Base-by-base conservation (phyloP, 2,113 vertebrate genomes). In the Ploceus nigricollis region DNA sequence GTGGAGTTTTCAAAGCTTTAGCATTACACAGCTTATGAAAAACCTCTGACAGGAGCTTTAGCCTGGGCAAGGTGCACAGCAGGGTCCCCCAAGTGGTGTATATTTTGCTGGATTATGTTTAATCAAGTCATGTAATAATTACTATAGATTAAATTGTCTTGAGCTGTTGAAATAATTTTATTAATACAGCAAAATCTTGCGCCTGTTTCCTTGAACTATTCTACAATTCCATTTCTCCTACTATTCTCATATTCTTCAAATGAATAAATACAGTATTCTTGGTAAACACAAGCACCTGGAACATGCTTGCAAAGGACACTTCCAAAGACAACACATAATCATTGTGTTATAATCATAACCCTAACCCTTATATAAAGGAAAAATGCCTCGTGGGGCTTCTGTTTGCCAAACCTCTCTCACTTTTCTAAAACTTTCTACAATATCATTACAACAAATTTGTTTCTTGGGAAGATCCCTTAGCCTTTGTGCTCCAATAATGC, bases 71-170 rank as follows among this genome's bases (percentile, higher is more conserved):
- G 66, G 71, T 88, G 42, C 71, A 93, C 40, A 87, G 13, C 56
- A 82, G 73, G 21, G 61, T 91, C 37, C 64, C 76, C 77, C 73
- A 94, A 4, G 50, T 37, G 57, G 44, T 78, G 12, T 47, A 33
- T 27, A 44, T 81, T 73, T 89, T 91, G 27, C 57, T 76, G 78
- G 48, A 27, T 93, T 82, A 75, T 70, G 61, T 95, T 97, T 95
- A 96, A 84, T 89, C 71, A 84, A 93, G 81, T 96, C 77, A 89
- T 33, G 5, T 37, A 91, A 75, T 63, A 17, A 69, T 85, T 93
- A 35, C 73, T 96, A 66, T 47, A 95, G 76, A 86, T 96, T 89
- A 96, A 93, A 91, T 94, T 91, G 69, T 75, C 83, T 86, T 83
- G 13, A 64, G 39, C 4, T 0, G 16, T 73, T 88, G 47, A 83